Conservation (phyloP, 2,113 vertebrate species). For the Ginglymostoma cirratum region DNA sequence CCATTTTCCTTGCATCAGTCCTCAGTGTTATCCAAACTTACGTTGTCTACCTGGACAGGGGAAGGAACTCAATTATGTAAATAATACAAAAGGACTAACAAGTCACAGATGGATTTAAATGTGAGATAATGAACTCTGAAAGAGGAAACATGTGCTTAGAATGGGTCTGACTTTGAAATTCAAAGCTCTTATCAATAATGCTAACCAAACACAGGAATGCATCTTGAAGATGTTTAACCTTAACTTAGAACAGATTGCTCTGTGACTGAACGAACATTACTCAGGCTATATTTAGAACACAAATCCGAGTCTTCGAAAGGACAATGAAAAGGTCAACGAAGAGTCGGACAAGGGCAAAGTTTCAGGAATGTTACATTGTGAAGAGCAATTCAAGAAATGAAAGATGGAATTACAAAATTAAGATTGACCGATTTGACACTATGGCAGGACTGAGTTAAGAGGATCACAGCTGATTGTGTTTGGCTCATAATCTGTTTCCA, state of each 20-base stretch:
- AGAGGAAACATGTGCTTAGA: neutral
- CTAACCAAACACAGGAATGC: constrained; percentile 17
- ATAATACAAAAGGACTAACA: neutral
- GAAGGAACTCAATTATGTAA: neutral
- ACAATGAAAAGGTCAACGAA: neutral
- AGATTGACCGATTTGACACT: neutral
- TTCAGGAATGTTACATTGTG: neutral
- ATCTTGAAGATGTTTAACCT: neutral
- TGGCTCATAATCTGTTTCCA: neutral
- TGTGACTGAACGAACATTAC: neutral
- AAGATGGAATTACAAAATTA: neutral
- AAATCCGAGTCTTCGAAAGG: neutral
- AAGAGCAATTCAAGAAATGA: neutral
- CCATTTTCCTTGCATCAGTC: neutral
- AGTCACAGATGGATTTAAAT: constrained; percentile 15
- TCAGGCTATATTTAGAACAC: neutral
- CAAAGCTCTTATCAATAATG: neutral
- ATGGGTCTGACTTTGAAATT: neutral
- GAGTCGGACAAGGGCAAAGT: neutral
- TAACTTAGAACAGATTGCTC: neutral
- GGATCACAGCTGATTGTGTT: neutral
- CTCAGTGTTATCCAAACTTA: neutral
- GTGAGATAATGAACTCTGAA: constrained; percentile 6
- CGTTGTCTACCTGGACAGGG: constrained; percentile 1
- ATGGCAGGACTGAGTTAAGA: neutral